These are phyloP conservation scores for Lacerta viridis DNA, from an alignment of 2,797 vertebrate genomes.

Conservation along the genomic window DNA sequence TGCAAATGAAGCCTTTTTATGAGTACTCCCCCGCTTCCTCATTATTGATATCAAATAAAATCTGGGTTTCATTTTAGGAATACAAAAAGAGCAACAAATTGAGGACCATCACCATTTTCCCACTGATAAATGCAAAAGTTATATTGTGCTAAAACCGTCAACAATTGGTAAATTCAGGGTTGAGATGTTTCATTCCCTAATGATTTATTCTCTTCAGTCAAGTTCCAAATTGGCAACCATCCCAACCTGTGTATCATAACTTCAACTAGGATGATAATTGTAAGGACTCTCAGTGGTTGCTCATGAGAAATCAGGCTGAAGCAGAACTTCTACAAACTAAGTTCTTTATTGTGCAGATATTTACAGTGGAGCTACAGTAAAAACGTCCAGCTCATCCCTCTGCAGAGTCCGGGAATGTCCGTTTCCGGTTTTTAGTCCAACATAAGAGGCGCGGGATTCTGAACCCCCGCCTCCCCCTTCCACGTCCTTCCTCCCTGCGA, in stretches of 20 bases:
- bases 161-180: constrained; percentile 18
- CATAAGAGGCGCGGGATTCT: too few species aligned
- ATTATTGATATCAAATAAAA: background rate
- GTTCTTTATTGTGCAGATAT: too few species aligned
- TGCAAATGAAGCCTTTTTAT: constrained; percentile 24
- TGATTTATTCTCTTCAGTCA: constrained; percentile 12
- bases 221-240: constrained; percentile 35
- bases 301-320: too few species aligned
- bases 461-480: too few species aligned
- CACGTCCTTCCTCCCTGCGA: too few species aligned
- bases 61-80: background rate
- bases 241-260: constrained; percentile 6
- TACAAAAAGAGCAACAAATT: background rate
- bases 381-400: too few species aligned
- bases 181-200: constrained; percentile 6
- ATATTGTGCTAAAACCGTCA: accelerated
- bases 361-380: too few species aligned
- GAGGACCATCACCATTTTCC: background rate
- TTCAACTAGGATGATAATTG: constrained; percentile 7
- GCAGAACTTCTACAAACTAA: too few species aligned
- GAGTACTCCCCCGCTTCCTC: background rate
- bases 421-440: too few species aligned
- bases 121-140: constrained; percentile 13
- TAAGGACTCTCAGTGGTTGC: too few species aligned
- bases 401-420: too few species aligned